phyloP scores from a whole-genome alignment of 1,140 invertebrate genomes.

The Alviniconcha marisindica region DNA sequence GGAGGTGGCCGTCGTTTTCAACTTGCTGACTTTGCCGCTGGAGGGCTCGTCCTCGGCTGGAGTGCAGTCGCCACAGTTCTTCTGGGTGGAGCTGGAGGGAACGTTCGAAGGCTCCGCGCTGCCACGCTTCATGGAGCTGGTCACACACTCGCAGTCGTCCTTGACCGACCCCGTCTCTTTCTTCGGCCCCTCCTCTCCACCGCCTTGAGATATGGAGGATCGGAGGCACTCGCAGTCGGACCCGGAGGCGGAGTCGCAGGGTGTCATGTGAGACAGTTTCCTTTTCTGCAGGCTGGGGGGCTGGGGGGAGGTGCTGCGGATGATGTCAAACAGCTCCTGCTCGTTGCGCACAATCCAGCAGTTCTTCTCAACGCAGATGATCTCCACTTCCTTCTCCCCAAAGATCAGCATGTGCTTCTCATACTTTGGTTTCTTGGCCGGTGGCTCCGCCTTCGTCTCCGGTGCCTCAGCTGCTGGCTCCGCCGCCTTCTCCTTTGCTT shows the following conservation, averaged over 20 bases:
- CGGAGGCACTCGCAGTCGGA: slow-evolving; percentile 34
- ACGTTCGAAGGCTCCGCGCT: slow-evolving; percentile 9
- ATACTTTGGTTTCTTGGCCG: slow-evolving; percentile 55
- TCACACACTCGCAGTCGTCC: slow-evolving; percentile 35
- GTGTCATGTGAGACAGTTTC: slow-evolving; percentile 11
- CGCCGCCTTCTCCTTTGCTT: slow-evolving; percentile 5
- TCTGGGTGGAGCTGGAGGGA: slow-evolving; percentile 25
- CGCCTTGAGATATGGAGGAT: not conserved
- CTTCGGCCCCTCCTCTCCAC: not conserved
- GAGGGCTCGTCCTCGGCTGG: not conserved
- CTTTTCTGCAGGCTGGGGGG: not conserved
- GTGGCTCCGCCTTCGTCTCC: slow-evolving; percentile 9
- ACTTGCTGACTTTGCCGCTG: not conserved
- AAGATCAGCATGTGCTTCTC: slow-evolving; percentile 68
- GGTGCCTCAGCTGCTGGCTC: not conserved
- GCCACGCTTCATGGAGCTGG: slow-evolving; percentile 27
- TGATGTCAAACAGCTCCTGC: slow-evolving; percentile 60
- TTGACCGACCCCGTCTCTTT: not conserved
- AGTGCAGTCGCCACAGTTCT: not conserved
- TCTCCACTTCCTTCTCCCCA: slow-evolving; percentile 70
- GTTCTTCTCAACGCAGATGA: slow-evolving; percentile 70
- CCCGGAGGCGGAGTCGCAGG: slow-evolving; percentile 33
- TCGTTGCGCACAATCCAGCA: slow-evolving; percentile 72
- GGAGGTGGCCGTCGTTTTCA: slow-evolving; percentile 21
- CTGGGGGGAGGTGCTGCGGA: slow-evolving; percentile 21